Base-by-base conservation (phyloP, 2,888 invertebrate species). In the Proisotoma minuta region DNA sequence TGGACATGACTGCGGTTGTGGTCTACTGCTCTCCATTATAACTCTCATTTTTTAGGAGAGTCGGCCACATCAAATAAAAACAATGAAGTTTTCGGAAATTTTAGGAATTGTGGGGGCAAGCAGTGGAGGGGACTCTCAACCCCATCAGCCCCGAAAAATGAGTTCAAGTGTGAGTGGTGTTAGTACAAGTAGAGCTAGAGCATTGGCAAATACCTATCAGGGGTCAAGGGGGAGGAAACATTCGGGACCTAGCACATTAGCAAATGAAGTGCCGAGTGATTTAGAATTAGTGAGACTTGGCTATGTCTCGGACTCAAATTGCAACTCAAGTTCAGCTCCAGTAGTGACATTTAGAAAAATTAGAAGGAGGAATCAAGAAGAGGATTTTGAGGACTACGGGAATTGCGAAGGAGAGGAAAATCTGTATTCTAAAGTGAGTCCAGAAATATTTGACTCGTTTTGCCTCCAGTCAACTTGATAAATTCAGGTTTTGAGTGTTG, bases 401-500 rank as follows among this genome's bases (percentile, higher is more conserved):
- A 43, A 43, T n/a, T 4, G 15, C 18, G 20, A 15, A 15, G 18
- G 5, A 4, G 43, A 43, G 43, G 43, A 43, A 43, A 43, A 43
- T n/a, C 43, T 43, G 5, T 43, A 43, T 20, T 43, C 15, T n/a
- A 15, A 43, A 43, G 43, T 43, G 18, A n/a, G 43, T n/a, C 20
- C 20, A 43, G 15, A 4, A 15, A 43, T 43, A 34, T 10, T 34
- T 5, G 20, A 43, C 20, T 4, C 18, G 18, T 43, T n/a, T n/a
- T n/a, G n/a, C n/a, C n/a, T n/a, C n/a, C n/a, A n/a, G n/a, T n/a
- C n/a, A n/a, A n/a, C n/a, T n/a, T n/a, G n/a, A n/a, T n/a, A n/a
- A 43, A 43, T 43, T 43, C 43, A 15, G 5, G 43, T 5, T n/a
- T 43, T 15, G 24, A 23, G 54, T 43, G 59, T 50, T 60, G 60